Base-by-base conservation (phyloP, 2,888 invertebrate genomes). In the Tachina lurida region DNA sequence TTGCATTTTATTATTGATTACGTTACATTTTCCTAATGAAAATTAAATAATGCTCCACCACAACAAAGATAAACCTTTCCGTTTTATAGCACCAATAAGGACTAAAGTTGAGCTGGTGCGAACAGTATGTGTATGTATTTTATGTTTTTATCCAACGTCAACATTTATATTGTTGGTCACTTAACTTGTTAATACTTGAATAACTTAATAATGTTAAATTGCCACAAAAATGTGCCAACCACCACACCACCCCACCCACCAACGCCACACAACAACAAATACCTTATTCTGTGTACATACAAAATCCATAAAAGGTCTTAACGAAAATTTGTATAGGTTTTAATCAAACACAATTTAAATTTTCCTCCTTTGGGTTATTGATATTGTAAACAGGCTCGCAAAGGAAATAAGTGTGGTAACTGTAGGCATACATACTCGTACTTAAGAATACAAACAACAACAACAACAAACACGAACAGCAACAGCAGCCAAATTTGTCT, bases 261-360 rank as follows among this genome's bases (percentile, higher is more conserved):
- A 45, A 7, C 41, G 54, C 5, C 54, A 22, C 22, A 19, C 10
- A 47, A 45, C 31, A 58, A 67, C n/a, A 39, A 63, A 31, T 31
- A 31, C 31, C 31, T 31, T 31, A 31, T 31, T 7, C 7, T 31
- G 31, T 31, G 31, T 31, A 31, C 31, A 31, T 31, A 31, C 31
- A 31, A 31, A 31, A 54, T 63, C 49, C 49, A 31, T 54, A 43
- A 47, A 54, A 70, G 22, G 2, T 13, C 17, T 54, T 8, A 41
- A 41, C 65, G 19, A 15, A 70, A 70, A 71, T 70, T 70, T 82
- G 62, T 62, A 47, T 47, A 54, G 49, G 63, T 71, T 63, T 63
- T 71, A 76, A 82, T 56, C 82, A 71, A 82, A 71, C 17, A 82
- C 41, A 43, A 45, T n/a, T 63, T 47, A 10, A 62, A 81, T 31